Evolutionary conservation across 1,140 invertebrate species (phyloP).

Genomic region (Ruditapes philippinarum): DNA sequence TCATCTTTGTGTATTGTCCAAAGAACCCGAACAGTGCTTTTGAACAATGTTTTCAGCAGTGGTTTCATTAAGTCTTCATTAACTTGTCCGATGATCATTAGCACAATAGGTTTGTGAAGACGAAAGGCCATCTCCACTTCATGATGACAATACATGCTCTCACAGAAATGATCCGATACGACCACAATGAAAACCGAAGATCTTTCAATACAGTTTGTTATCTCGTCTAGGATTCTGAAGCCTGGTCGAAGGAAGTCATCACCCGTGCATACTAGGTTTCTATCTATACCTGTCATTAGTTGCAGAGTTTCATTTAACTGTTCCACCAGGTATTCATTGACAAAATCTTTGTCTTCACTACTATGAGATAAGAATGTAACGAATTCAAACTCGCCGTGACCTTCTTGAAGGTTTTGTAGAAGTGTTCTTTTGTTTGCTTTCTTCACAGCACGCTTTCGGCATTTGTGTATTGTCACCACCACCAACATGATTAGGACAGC

Average conservation of each 20-base stretch:
- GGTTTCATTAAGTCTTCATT: neutral
- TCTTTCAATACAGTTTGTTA: neutral
- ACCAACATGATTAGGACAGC: neutral
- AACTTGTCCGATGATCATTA: neutral
- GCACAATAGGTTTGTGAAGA: neutral
- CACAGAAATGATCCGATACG: neutral
- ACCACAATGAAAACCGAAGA: neutral
- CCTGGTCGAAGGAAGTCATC: neutral
- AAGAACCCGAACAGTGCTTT: neutral
- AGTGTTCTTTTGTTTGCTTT: neutral
- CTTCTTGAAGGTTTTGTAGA: neutral
- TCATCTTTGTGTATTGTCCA: neutral
- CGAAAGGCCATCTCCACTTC: neutral
- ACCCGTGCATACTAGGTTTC: neutral
- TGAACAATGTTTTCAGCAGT: neutral
- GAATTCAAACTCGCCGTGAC: neutral
- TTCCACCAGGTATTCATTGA: neutral
- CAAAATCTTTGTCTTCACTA: constrained; percentile 7
- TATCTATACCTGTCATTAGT: neutral
- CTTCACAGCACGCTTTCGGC: neutral
- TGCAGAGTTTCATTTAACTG: constrained; percentile 10
- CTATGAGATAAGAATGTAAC: neutral
- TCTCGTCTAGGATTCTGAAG: neutral
- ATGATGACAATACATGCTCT: neutral
- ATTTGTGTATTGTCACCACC: no score